Evolutionary conservation across 2,113 vertebrate species (phyloP), one percentile per base, ranked within the genome.

Genomic region (Pluvialis apricaria): DNA sequence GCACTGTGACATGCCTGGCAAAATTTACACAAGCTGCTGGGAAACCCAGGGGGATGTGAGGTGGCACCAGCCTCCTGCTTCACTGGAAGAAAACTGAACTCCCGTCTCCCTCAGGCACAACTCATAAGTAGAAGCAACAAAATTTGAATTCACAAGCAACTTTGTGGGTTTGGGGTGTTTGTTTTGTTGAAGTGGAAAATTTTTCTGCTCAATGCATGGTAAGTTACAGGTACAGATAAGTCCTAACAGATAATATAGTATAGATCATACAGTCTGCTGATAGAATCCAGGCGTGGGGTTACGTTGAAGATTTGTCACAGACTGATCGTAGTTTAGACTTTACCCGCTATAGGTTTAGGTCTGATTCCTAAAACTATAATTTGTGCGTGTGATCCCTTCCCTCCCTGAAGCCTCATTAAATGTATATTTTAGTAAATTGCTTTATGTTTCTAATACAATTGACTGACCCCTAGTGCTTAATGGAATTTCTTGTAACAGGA

Each of bases 401-500:
- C 18, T 94, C 89, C 78, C 94, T 57, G 31, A 83, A 92, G 82
- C 51, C 79, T 86, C 60, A 45, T 94, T 80, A 86, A 91, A 82
- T 60, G 26, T 58, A 17, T 36, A 9, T 57, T 82, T 88, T 60
- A 80, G 79, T 70, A 90, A 94, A 81, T 88, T 88, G 32, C 32
- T 83, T 29, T 73, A 29, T 57, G 75, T 95, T 95, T 86, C 64
- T 85, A 47, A 88, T 58, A 57, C 62, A 81, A 55, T 57, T 88
- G 91, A 86, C 62, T 61, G 75, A 97, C 75, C 87, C 84, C 84
- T 92, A 86, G 91, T 88, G 91, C 85, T 94, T 89, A 77, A 47
- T 44, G 79, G 95, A 94, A 96, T 95, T 92, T 88, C 49, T 90
- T 77, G 47, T 90, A 86, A 13, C 55, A 24, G 82, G 61, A 90